Conservation (phyloP, 2,797 vertebrate species). For the Scarus forsteni region DNA sequence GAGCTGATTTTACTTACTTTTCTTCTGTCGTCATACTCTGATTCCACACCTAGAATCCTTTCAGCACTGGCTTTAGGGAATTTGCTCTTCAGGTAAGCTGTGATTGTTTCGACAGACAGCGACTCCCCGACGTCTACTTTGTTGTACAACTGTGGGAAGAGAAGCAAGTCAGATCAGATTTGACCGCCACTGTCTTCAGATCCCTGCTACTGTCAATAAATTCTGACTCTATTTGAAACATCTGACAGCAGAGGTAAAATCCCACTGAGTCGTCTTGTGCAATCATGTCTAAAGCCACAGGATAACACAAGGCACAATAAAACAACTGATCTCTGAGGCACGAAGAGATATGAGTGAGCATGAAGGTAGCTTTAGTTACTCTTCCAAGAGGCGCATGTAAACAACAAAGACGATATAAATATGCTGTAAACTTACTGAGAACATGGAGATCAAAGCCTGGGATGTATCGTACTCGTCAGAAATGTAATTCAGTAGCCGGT, state of each 20-base stretch:
- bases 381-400: constrained; percentile 38
- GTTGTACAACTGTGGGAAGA: constrained; percentile 88
- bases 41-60: constrained; percentile 86
- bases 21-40: constrained; percentile 89
- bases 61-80: constrained; percentile 87
- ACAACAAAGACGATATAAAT: constrained; percentile 52
- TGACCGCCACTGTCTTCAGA: constrained; percentile 46
- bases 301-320: constrained; percentile 44
- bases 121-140: constrained; percentile 80
- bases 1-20: constrained; percentile 79
- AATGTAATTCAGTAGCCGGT: constrained; percentile 92
- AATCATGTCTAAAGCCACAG: constrained; percentile 47
- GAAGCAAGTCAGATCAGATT: constrained; percentile 46
- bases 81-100: constrained; percentile 85
- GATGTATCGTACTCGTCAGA: constrained; percentile 88
- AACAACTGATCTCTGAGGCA: constrained; percentile 43
- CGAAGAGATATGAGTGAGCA: constrained; percentile 34
- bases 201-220: constrained; percentile 50
- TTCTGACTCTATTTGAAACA: constrained; percentile 44
- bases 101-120: constrained; percentile 86
- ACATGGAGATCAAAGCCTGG: constrained; percentile 89
- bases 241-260: constrained; percentile 44
- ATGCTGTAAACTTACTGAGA: constrained; percentile 86
- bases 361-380: constrained; percentile 27
- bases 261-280: constrained; percentile 43